Percentiles rank a stretch among this genome's conserved stretches.
phyloP scores from a whole-genome alignment of 2,888 invertebrate species.

The Nebria brevicollis region DNA sequence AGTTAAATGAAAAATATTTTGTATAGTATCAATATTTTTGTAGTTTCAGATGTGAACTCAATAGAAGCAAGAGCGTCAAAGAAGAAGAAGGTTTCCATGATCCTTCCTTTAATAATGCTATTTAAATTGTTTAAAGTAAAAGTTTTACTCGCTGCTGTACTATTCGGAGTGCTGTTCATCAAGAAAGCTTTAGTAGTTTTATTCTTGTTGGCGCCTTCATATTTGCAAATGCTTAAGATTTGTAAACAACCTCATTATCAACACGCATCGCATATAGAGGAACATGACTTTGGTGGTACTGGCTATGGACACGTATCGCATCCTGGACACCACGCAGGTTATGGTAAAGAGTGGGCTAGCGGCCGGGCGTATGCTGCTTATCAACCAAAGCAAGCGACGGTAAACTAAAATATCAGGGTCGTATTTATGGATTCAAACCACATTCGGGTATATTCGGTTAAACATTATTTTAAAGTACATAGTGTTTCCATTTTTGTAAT shows the following conservation, averaged over 20 bases:
- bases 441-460: too few species aligned
- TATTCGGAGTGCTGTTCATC: constrained; percentile 71
- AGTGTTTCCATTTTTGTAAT: too few species aligned
- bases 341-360: constrained; percentile 64
- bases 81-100: constrained; percentile 65
- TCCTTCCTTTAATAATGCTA: constrained; percentile 67
- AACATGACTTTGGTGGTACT: constrained; percentile 54
- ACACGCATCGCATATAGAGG: constrained; percentile 17
- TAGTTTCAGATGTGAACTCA: constrained; percentile 24
- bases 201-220: constrained; percentile 69
- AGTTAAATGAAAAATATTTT: background rate
- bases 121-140: constrained; percentile 69
- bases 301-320: constrained; percentile 63
- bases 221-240: constrained; percentile 60
- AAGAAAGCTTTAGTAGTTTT: constrained; percentile 73
- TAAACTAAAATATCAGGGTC: background rate
- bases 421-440: background rate
- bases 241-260: constrained; percentile 28
- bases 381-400: constrained; percentile 54
- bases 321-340: constrained; percentile 58
- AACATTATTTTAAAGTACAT: too few species aligned
- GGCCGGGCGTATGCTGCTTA: constrained; percentile 64
- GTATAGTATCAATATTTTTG: background rate
- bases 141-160: constrained; percentile 69
- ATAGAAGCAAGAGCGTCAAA: constrained; percentile 64